phyloP scores from a whole-genome alignment of 2,113 vertebrate genomes.

The Saimiri boliviensis region DNA sequence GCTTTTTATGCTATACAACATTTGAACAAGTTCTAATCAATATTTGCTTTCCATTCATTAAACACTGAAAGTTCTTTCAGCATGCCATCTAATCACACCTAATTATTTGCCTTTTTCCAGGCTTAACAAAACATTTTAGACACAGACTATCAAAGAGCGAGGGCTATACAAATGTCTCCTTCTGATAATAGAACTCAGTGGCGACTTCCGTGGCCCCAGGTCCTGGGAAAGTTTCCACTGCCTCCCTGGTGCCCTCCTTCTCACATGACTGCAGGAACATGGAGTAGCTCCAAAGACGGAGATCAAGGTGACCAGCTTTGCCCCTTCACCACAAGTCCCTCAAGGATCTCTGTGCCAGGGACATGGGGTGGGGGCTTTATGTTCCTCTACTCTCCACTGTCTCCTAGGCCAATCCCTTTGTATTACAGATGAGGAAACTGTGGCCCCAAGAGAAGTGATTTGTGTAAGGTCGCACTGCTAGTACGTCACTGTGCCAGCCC shows the following conservation, averaged over 20 bases:
- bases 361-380: not conserved
- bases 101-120: constrained; percentile 60
- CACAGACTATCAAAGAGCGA: constrained; percentile 51
- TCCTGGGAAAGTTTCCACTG: constrained; percentile 51
- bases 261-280: not conserved
- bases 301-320: constrained; percentile 52
- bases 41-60: constrained; percentile 71
- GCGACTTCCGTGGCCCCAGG: constrained; percentile 16
- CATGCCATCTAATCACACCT: constrained; percentile 36
- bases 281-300: not conserved
- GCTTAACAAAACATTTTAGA: constrained; percentile 60
- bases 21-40: constrained; percentile 57
- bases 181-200: constrained; percentile 55
- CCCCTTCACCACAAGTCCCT: not conserved
- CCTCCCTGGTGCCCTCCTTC: not conserved
- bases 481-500: fast-evolving
- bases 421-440: not conserved
- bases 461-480: not conserved
- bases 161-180: constrained; percentile 66
- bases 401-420: not conserved
- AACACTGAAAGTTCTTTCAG: constrained; percentile 48
- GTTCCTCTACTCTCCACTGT: not conserved
- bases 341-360: not conserved
- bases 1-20: not conserved
- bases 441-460: not conserved